A percentile compares a stretch with the other conserved stretches of the same genome.
Conservation (phyloP, 2,888 invertebrate genomes). For the Drosophila phalerata region DNA sequence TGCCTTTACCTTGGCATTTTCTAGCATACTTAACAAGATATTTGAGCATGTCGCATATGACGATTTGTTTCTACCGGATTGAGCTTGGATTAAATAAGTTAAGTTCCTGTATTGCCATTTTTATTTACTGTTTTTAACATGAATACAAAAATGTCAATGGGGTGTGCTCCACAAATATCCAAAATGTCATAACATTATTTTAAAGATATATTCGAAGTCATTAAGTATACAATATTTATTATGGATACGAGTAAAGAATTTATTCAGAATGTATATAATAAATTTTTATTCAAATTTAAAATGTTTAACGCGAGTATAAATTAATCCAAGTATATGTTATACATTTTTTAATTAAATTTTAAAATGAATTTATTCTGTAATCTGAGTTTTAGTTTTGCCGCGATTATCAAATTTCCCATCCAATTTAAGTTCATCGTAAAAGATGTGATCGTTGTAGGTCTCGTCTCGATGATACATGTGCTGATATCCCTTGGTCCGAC, state of each 20-base stretch:
- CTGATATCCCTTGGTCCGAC: conserved; percentile 92
- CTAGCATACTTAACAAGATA: conserved; percentile 37
- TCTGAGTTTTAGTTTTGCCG: conserved; percentile 84
- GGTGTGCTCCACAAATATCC: too few species aligned
- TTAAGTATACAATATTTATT: too few species aligned
- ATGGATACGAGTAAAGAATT: too few species aligned
- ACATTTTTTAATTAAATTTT: too few species aligned
- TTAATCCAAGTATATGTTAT: too few species aligned
- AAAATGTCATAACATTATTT: too few species aligned
- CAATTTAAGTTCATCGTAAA: conserved; percentile 94
- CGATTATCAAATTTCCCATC: conserved; percentile 92
- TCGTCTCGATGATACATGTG: conserved; percentile 95
- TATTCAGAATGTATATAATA: too few species aligned
- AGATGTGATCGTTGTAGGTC: conserved; percentile 94
- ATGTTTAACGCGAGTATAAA: too few species aligned
- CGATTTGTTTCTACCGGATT: conserved; percentile 57
- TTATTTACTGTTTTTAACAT: not conserved
- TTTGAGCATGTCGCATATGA: conserved; percentile 61
- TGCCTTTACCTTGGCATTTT: conserved; percentile 25
- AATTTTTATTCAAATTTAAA: too few species aligned
- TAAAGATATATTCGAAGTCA: too few species aligned
- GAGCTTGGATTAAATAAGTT: not conserved
- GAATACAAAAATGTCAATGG: not conserved
- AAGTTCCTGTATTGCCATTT: not conserved
- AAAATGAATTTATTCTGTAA: not conserved